Conservation (phyloP, 2,888 invertebrate species). For the Habroteleia sp. region DNA sequence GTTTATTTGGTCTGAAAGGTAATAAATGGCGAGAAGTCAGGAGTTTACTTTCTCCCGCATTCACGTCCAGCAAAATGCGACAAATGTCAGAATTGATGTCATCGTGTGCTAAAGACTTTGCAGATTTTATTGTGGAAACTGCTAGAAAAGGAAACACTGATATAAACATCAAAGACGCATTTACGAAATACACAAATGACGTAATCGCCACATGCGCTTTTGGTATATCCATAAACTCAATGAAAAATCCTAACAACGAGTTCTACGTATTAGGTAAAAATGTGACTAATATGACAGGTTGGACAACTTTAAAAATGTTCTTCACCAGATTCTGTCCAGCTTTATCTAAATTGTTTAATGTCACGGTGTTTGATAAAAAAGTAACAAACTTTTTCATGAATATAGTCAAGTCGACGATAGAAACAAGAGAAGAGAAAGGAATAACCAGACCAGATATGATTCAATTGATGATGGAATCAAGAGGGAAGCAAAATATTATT, state of each 20-base stretch:
- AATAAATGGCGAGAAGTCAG: conserved; percentile 83
- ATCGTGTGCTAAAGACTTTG: conserved; percentile 73
- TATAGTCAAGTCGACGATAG: conserved; percentile 1
- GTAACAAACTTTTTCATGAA: conserved; percentile 3
- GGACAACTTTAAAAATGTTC: conserved; percentile 59
- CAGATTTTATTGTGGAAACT: conserved; percentile 65
- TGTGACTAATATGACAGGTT: conserved; percentile 50
- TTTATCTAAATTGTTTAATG: conserved; percentile 11
- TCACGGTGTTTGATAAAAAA: conserved; percentile 21
- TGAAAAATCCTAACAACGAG: conserved; percentile 71
- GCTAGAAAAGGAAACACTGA: conserved; percentile 29
- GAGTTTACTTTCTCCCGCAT: conserved; percentile 82
- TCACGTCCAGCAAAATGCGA: conserved; percentile 84
- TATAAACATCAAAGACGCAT: conserved; percentile 74
- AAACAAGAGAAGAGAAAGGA: conserved; percentile 3
- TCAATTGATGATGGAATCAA: conserved; percentile 21
- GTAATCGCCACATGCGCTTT: conserved; percentile 74
- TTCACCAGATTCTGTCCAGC: conserved; percentile 41
- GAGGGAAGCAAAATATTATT: neutral
- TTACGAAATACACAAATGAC: conserved; percentile 70
- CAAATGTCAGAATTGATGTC: conserved; percentile 82
- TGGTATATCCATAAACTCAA: conserved; percentile 71
- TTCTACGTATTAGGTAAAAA: conserved; percentile 70
- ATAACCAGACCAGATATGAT: conserved; percentile 23
- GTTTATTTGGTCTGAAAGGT: conserved; percentile 72